Percentiles rank a stretch among this genome's conserved stretches.
These are phyloP conservation scores for Drosophila antonietae DNA, from an alignment of 2,888 invertebrate species.

Conservation along the genomic window DNA sequence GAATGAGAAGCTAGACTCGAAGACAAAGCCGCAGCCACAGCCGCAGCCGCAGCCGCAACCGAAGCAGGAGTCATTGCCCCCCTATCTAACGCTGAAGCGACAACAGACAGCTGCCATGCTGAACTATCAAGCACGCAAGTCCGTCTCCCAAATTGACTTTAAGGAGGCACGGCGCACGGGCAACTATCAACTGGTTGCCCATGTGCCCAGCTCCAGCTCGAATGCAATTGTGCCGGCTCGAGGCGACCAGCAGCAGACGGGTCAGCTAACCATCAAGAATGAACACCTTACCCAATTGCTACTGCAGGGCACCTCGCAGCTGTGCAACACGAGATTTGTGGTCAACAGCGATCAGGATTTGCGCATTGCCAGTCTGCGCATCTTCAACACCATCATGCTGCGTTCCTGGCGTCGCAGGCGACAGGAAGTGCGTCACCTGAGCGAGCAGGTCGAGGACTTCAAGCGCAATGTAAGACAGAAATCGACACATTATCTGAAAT, in stretches of 20 bases:
- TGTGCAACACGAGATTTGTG: constrained; percentile 37
- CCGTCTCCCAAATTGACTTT: constrained; percentile 82
- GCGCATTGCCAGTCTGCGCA: constrained; percentile 79
- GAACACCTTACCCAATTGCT: constrained; percentile 38
- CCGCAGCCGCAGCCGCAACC: background rate
- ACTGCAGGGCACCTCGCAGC: constrained; percentile 40
- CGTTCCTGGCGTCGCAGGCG: constrained; percentile 83
- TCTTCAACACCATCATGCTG: constrained; percentile 83
- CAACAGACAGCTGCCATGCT: constrained; percentile 68
- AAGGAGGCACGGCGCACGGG: constrained; percentile 71
- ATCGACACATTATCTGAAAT: no score
- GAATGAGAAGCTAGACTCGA: background rate
- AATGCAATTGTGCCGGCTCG: constrained; percentile 19
- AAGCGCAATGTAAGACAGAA: constrained; percentile 73
- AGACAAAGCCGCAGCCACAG: background rate
- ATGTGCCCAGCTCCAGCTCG: constrained; percentile 44
- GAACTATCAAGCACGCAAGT: constrained; percentile 74
- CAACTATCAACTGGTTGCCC: constrained; percentile 58
- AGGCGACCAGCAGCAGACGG: background rate
- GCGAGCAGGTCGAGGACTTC: constrained; percentile 73
- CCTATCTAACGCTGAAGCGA: constrained; percentile 61
- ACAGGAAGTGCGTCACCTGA: constrained; percentile 80
- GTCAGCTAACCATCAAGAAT: constrained; percentile 32
- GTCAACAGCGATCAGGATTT: constrained; percentile 61
- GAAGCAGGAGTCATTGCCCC: constrained; percentile 6